Evolutionary conservation across 2,113 vertebrate genomes (phyloP).

Genomic region (Pagrus major): DNA sequence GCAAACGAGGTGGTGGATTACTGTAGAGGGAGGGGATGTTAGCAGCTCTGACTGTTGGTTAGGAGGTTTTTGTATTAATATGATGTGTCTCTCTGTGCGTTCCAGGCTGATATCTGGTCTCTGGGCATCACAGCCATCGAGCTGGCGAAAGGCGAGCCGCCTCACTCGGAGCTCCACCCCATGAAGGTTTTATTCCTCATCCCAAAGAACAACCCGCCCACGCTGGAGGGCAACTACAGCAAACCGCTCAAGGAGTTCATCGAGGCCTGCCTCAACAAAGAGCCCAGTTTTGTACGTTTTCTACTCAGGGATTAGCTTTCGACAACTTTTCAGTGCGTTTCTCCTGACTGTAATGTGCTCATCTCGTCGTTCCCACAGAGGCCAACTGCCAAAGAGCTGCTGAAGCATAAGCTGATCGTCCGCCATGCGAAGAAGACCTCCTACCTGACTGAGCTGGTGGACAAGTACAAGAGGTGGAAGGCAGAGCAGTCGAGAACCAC

Average conservation of each 20-base stretch:
- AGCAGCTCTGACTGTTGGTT: neutral
- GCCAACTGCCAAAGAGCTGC: conserved; percentile 95
- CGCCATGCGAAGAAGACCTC: conserved; percentile 97
- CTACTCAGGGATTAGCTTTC: neutral
- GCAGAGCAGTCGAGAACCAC: conserved; percentile 90
- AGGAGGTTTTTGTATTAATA: neutral
- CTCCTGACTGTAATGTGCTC: neutral
- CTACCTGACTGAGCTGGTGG: conserved; percentile 96
- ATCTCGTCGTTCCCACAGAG: conserved; percentile 82
- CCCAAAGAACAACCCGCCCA: conserved; percentile 98
- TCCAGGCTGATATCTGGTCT: conserved; percentile 98
- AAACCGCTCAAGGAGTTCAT: conserved; percentile 97
- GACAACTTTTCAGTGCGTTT: neutral
- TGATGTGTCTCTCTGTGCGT: conserved; percentile 4
- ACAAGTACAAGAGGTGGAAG: conserved; percentile 97
- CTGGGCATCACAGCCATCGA: conserved; percentile 98
- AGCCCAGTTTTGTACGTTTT: conserved; percentile 95
- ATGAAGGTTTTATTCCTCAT: conserved; percentile 99
- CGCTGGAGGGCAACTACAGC: conserved; percentile 96
- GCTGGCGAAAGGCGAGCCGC: conserved; percentile 95
- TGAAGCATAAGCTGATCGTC: conserved; percentile 98
- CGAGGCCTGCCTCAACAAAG: conserved; percentile 97
- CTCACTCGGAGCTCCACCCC: conserved; percentile 96
- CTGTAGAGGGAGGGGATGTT: neutral
- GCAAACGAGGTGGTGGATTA: neutral